phyloP scores from a whole-genome alignment of 2,113 vertebrate genomes.

The Coryphaenoides rupestris region DNA sequence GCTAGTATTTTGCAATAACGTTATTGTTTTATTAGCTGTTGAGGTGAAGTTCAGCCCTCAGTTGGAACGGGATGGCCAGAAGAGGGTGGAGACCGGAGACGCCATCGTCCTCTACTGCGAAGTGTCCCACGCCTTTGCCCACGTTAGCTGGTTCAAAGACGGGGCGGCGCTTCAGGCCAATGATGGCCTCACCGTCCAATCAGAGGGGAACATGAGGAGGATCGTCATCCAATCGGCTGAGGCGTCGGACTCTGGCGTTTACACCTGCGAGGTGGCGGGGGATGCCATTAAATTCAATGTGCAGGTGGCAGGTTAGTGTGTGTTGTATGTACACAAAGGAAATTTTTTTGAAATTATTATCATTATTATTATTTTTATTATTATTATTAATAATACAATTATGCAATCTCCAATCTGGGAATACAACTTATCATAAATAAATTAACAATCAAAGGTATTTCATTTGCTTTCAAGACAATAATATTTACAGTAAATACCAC shows the following conservation, averaged over 20 bases:
- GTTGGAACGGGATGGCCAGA: slow-evolving; percentile 58
- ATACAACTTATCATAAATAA: no score
- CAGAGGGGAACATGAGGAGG: slow-evolving; percentile 72
- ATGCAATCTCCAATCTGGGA: no score
- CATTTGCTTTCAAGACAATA: no score
- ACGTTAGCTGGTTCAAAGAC: slow-evolving; percentile 72
- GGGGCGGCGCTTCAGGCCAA: slow-evolving; percentile 51
- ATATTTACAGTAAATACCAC: no score
- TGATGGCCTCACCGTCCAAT: slow-evolving; percentile 66
- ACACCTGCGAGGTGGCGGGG: slow-evolving; percentile 65
- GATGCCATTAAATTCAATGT: slow-evolving; percentile 69
- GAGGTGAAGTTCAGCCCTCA: slow-evolving; percentile 62
- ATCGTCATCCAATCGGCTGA: slow-evolving; percentile 70
- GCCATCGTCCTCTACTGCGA: slow-evolving; percentile 75
- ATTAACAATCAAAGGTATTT: no score
- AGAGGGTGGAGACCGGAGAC: slow-evolving; percentile 53
- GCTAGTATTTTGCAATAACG: no score
- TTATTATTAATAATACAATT: no score
- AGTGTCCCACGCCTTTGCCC: slow-evolving; percentile 57
- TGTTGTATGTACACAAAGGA: no score
- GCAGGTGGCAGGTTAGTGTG: slow-evolving; percentile 64
- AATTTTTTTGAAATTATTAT: no score
- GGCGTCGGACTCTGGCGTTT: slow-evolving; percentile 65
- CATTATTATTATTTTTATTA: no score
- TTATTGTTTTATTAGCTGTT: slow-evolving; percentile 47